Evolutionary conservation across 1,140 invertebrate species (phyloP), one percentile per base, ranked within the genome.

Genomic region (Diorhabda elongata): DNA sequence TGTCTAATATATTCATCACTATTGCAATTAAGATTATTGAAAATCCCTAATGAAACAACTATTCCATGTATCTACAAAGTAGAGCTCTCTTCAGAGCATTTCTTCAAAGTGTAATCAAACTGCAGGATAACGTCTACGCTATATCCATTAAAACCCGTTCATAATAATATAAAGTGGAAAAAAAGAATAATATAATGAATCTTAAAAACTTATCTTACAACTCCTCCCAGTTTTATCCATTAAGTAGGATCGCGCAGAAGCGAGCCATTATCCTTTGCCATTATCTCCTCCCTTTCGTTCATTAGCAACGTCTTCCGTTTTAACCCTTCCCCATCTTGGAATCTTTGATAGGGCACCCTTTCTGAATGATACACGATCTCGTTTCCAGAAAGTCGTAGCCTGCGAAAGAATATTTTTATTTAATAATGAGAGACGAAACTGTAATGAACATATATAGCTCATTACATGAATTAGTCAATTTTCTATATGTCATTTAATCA

Each of bases 261-360:
- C 68, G 65, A 70, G 68, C 73, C 70, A 74, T 72, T 72, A 74
- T 72, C 65, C 66, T 72, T 69, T 66, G 59, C 70, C 69, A 74
- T 74, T 74, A 74, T 71, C 70, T 72, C 70, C 72, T 69, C 66
- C 66, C 67, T 66, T 69, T 63, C 66, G 62, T 72, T 74, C 67
- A 74, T 74, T 71, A 71, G 70, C 61, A 69, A 69, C 66, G 72
- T 69, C 70, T 69, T 70, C 67, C 72, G 68, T 52, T 65, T 65
- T 64, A 71, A 69, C 70, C 72, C 67, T 71, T 74, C 67, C 64
- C 59, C 56, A 47, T 66, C 61, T 45, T 42, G 43, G 44, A 62
- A 62, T 65, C 64, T 58, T 65, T 43, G 64, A 58, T 56, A 44
- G 47, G 64, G 42, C 11, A 65, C 26, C 59, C 62, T 57, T 11